Base-by-base conservation (phyloP, 2,888 invertebrate species). In the Clusia tigrina region DNA sequence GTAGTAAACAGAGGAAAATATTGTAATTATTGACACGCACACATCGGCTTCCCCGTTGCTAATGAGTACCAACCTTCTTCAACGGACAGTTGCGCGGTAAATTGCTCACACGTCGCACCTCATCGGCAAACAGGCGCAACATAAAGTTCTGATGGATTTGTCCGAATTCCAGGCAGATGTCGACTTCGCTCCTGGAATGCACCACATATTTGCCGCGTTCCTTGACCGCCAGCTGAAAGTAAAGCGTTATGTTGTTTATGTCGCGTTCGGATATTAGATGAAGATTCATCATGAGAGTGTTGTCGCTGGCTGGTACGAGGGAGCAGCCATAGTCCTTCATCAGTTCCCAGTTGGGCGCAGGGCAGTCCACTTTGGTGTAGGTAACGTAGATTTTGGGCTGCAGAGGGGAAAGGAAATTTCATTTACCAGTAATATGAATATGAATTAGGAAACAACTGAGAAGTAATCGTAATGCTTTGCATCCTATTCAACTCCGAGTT, bases 81-180 rank as follows among this genome's bases (percentile, higher is more conserved):
- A 60, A 57, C 1, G 61, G 61, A 25, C 61, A 57, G 3, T 25
- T 54, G 2, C 38, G 1, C 15, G 61, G 61, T 24, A 62, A 52
- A 42, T 62, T 62, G 32, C 52, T 56, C 1, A 24, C n/a, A 0
- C 52, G 20, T 25, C 2, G 38, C 2, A 62, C 23, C 18, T 57
- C 58, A 18, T 52, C 3, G 12, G 42, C 9, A 18, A 62, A 46
- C 53, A 62, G 51, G 20, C 12, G 24, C 3, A 58, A 17, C 5
- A 62, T 12, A 46, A 46, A 22, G 23, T 62, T 57, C 1, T 57
- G 42, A 24, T 62, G 32, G n/a, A 57, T 25, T 15, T 38, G 24
- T n/a, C 58, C 42, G 17, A 62, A 15, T 5, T 42, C 62, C 2
- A n/a, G 12, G 23, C 62, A 62, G 15, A 54, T 22, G 15, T 62